phyloP scores from a whole-genome alignment of 2,797 vertebrate species.

The Epinephelus coioides region DNA sequence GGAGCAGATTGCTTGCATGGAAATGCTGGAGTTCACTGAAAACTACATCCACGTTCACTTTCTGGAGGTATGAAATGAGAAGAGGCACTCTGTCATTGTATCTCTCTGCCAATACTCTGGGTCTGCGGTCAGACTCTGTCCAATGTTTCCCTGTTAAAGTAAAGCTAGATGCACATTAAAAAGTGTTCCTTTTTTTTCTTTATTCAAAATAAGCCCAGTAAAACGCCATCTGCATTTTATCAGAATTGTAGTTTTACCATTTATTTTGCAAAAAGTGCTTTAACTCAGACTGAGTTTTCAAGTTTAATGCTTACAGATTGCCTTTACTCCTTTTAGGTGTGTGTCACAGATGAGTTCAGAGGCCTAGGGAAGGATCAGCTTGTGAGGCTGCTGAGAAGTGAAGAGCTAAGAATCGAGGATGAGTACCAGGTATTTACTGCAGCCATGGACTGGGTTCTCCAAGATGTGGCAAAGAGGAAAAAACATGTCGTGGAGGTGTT shows the following conservation, averaged over 20 bases:
- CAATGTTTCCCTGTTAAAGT: neutral
- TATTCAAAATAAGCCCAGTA: neutral
- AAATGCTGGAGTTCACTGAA: conserved; percentile 94
- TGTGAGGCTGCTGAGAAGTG: conserved; percentile 92
- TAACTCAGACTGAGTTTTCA: neutral
- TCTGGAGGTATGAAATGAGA: conserved; percentile 86
- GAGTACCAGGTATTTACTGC: conserved; percentile 97
- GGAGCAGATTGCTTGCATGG: conserved; percentile 94
- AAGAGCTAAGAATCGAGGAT: conserved; percentile 97
- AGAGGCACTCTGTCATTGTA: neutral
- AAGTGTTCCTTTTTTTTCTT: too few species aligned
- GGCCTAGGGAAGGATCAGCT: conserved; percentile 94
- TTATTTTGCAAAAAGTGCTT: neutral
- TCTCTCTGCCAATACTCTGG: neutral
- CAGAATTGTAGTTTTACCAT: neutral
- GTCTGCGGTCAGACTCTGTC: neutral
- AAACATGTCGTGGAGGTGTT: conserved; percentile 94
- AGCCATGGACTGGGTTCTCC: conserved; percentile 96
- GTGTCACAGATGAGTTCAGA: conserved; percentile 91
- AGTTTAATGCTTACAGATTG: neutral
- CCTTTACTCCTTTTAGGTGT: conserved; percentile 75
- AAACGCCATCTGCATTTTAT: neutral
- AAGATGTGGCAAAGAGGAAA: conserved; percentile 92
- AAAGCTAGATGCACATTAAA: neutral
- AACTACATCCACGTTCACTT: conserved; percentile 97